Conservation (phyloP, 2,113 vertebrate species). For the Protomyctophum bolini region DNA sequence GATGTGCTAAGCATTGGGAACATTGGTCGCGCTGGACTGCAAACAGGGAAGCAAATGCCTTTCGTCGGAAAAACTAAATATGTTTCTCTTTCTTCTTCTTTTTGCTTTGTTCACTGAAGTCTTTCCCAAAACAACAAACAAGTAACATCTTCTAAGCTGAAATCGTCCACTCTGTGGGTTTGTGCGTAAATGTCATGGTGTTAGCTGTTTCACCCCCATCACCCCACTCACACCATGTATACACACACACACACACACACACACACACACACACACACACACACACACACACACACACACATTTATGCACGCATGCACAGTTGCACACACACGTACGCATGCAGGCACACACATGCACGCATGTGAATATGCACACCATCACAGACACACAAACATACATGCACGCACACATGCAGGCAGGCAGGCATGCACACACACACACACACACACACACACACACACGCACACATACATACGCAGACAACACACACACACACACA, state of each 20-base stretch:
- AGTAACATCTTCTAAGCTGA: slow-evolving; percentile 25
- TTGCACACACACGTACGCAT: too few relatives aligned
- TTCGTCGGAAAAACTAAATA: slow-evolving; percentile 44
- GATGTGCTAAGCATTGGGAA: slow-evolving; percentile 48
- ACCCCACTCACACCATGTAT: not conserved
- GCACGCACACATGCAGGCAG: not conserved
- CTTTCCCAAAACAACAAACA: slow-evolving; percentile 37
- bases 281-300: not conserved
- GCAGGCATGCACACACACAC: too few relatives aligned
- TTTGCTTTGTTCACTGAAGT: slow-evolving; percentile 15
- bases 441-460: not conserved
- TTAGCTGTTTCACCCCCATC: slow-evolving; percentile 7
- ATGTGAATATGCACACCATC: not conserved
- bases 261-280: not conserved
- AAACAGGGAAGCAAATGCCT: slow-evolving; percentile 23
- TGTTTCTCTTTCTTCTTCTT: slow-evolving; percentile 42
- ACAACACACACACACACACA: not conserved
- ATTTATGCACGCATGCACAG: too few relatives aligned
- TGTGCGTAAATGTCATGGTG: slow-evolving; percentile 37
- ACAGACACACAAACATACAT: not conserved
- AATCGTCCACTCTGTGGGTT: slow-evolving; percentile 20
- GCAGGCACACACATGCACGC: not conserved
- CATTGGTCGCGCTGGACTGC: slow-evolving; percentile 28
- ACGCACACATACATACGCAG: not conserved
- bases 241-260: not conserved